Evolutionary conservation across 2,888 invertebrate genomes (phyloP), one percentile per base, ranked within the genome.

Genomic region (Drosophila prostipennis): DNA sequence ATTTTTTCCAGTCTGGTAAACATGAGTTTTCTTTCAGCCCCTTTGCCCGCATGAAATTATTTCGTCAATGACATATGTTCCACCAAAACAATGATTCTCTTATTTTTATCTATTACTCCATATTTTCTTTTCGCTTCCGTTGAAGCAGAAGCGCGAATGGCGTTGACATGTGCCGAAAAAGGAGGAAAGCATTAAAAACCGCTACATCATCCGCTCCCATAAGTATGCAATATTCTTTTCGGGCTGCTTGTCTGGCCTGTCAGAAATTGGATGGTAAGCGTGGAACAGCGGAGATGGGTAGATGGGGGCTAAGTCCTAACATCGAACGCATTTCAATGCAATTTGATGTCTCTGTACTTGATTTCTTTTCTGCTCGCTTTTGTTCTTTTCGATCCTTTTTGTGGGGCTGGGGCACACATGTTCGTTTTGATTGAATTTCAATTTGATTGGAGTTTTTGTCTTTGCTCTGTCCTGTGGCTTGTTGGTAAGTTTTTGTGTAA

Each of bases 171-270:
- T 81, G 79, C 69, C 68, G 65, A 70, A 75, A 40, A 16, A 19
- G 53, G 80, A 68, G 43, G 65, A 76, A 68, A 64, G 79, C 84
- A 87, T 84, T 84, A 84, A 84, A 84, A 87, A 84, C 78, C 88
- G 83, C 83, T 84, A 84, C 80, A 84, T 84, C 84, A 84, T 82
- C 72, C 87, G 85, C 72, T 74, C 83, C 84, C 80, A 86, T 86
- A 84, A 84, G 78, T 82, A 82, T 84, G 84, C 84, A 82, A 82
- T 81, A 78, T 81, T 82, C 76, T 63, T 76, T 74, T 80, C 71
- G 79, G 79, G 72, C 67, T 79, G 84, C 76, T 81, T 74, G 84
- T 79, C 81, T 79, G 73, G 40, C 49, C 72, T 83, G 77, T 77
- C 77, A 72, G 58, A 52, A 72, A 60, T 45, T 60, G 56, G 42